phyloP scores from a whole-genome alignment of 2,888 invertebrate genomes.

The Thumatha senex region DNA sequence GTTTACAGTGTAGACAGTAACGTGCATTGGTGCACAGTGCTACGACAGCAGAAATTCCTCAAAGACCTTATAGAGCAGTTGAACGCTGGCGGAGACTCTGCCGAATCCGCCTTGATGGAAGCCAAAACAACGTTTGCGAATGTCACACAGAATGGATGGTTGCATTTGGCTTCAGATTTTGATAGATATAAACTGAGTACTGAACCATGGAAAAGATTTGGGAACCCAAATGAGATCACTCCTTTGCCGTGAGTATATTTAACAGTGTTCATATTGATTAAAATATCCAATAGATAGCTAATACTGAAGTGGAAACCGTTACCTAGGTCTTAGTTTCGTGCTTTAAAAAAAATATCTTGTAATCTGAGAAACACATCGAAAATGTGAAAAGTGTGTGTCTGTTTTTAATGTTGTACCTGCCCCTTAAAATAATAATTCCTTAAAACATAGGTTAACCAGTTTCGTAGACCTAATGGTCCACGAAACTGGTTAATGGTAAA shows the following conservation, averaged over 20 bases:
- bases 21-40: conserved; percentile 86
- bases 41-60: conserved; percentile 91
- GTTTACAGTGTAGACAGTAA: conserved; percentile 86
- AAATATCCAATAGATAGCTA: too few species aligned
- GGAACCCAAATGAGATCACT: conserved; percentile 48
- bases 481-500: too few species aligned
- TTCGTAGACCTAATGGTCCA: too few species aligned
- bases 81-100: conserved; percentile 73
- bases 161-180: conserved; percentile 90
- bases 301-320: too few species aligned
- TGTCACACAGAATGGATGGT: conserved; percentile 83
- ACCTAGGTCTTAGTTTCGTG: too few species aligned
- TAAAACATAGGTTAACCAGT: too few species aligned
- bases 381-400: too few species aligned
- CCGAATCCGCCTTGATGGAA: conserved; percentile 68
- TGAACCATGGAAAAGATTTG: conserved; percentile 80
- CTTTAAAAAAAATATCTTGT: too few species aligned
- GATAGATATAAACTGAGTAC: conserved; percentile 82
- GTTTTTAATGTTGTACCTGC: too few species aligned
- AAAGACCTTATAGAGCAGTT: conserved; percentile 85
- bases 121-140: conserved; percentile 83
- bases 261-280: not conserved
- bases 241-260: conserved; percentile 51
- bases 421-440: too few species aligned
- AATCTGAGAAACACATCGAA: too few species aligned